Conservation (phyloP, 1,140 invertebrate genomes). For the Cydia amplana region DNA sequence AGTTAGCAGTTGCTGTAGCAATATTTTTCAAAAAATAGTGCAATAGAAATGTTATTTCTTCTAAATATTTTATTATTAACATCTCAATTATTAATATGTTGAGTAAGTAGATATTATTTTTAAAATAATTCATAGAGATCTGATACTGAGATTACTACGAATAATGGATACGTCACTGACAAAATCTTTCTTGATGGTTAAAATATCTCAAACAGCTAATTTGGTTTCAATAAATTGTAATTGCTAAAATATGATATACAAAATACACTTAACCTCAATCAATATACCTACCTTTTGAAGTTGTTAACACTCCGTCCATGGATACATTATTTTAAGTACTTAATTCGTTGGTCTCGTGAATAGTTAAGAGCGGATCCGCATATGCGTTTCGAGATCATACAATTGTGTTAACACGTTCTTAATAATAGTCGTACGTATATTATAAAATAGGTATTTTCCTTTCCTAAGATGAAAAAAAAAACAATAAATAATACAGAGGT, state of each 20-base stretch:
- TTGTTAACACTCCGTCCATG: constrained; percentile 73
- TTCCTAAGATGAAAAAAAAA: not conserved
- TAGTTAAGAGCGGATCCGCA: constrained; percentile 34
- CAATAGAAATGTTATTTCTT: constrained; percentile 75
- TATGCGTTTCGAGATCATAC: constrained; percentile 22
- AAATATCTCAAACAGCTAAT: not conserved
- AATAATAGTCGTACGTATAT: constrained; percentile 16
- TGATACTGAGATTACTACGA: constrained; percentile 74
- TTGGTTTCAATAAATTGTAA: not conserved
- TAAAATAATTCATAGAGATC: constrained; percentile 64
- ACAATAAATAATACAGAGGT: no score
- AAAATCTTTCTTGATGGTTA: constrained; percentile 40
- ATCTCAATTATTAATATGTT: constrained; percentile 50
- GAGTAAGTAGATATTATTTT: constrained; percentile 49
- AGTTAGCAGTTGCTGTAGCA: constrained; percentile 63
- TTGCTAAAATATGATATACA: not conserved
- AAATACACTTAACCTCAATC: not conserved
- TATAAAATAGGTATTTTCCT: constrained; percentile 6
- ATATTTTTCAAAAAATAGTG: constrained; percentile 60
- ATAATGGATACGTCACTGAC: constrained; percentile 32
- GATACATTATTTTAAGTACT: constrained; percentile 72
- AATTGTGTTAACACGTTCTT: constrained; percentile 34
- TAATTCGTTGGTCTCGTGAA: constrained; percentile 63
- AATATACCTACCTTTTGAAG: constrained; percentile 44
- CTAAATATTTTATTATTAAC: constrained; percentile 70